These are phyloP conservation scores for Acholoe squamosa DNA, from an alignment of 2,888 invertebrate genomes.

Conservation along the genomic window DNA sequence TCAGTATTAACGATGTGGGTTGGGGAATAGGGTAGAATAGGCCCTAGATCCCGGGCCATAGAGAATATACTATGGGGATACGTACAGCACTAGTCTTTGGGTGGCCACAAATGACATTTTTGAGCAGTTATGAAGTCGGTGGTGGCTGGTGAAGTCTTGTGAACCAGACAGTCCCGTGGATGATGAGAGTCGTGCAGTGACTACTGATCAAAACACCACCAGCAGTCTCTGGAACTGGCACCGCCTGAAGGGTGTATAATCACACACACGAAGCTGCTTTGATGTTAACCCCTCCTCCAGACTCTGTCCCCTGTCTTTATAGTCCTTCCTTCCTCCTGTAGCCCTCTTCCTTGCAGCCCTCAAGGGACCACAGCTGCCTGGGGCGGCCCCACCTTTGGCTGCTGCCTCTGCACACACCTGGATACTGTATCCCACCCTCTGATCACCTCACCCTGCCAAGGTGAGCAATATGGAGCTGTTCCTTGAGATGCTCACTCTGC, in stretches of 20 bases:
- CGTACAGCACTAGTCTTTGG: slow-evolving; percentile 52
- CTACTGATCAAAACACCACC: neutral
- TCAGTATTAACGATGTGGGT: no score
- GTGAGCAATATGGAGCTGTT: neutral
- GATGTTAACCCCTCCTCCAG: neutral
- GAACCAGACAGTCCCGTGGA: neutral
- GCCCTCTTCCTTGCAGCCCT: neutral
- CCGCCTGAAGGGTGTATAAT: neutral
- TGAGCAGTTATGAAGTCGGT: neutral
- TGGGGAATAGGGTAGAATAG: neutral
- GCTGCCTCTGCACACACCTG: neutral
- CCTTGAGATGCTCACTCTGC: neutral
- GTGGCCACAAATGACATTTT: slow-evolving; percentile 49
- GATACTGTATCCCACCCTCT: neutral
- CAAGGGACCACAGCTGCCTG: neutral
- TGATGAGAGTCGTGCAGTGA: neutral
- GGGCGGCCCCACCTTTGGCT: neutral
- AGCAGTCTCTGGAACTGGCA: neutral
- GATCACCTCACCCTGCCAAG: slow-evolving; percentile 2
- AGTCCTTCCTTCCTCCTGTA: neutral
- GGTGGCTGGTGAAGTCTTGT: neutral
- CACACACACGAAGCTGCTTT: slow-evolving; percentile 38
- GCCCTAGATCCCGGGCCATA: no score
- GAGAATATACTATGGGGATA: neutral
- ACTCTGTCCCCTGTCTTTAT: neutral